A percentile compares a stretch with the other conserved stretches of the same genome.
These are phyloP conservation scores for Propithecus coquereli DNA, from an alignment of 2,113 vertebrate genomes.

Conservation along the genomic window DNA sequence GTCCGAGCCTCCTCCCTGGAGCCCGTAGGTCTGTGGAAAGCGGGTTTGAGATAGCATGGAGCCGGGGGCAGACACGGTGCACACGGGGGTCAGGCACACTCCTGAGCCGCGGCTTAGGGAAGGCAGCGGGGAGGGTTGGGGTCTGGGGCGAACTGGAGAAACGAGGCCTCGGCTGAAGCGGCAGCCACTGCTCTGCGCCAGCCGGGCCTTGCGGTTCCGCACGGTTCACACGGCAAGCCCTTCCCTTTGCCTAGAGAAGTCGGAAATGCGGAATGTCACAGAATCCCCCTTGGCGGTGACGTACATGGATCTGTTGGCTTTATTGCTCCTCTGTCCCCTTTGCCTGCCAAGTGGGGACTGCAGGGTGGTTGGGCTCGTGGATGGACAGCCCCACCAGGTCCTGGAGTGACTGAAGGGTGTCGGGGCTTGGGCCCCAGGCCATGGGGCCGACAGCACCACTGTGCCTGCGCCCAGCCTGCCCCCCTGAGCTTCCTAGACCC, in stretches of 20 bases:
- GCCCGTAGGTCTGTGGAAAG: not conserved
- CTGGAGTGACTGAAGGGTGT: not conserved
- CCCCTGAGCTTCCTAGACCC: not conserved
- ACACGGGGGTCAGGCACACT: not conserved
- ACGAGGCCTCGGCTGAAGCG: not conserved
- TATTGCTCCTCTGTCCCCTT: not conserved
- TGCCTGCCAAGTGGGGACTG: not conserved
- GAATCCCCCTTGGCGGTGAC: not conserved
- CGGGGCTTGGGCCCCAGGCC: not conserved
- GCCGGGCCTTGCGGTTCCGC: not conserved
- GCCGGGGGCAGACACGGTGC: not conserved
- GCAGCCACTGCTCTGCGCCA: no score
- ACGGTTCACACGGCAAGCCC: no score
- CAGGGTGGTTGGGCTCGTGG: not conserved
- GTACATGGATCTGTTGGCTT: not conserved
- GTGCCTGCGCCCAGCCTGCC: not conserved
- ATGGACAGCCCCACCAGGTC: no score
- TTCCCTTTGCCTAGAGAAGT: not conserved
- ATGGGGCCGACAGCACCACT: no score
- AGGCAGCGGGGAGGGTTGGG: not conserved
- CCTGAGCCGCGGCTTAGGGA: not conserved
- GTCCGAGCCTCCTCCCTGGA: not conserved
- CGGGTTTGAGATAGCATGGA: not conserved
- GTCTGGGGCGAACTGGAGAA: not conserved
- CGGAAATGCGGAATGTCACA: not conserved